Conservation (phyloP, 2,888 invertebrate species). For the Dichetophora obliterata region DNA sequence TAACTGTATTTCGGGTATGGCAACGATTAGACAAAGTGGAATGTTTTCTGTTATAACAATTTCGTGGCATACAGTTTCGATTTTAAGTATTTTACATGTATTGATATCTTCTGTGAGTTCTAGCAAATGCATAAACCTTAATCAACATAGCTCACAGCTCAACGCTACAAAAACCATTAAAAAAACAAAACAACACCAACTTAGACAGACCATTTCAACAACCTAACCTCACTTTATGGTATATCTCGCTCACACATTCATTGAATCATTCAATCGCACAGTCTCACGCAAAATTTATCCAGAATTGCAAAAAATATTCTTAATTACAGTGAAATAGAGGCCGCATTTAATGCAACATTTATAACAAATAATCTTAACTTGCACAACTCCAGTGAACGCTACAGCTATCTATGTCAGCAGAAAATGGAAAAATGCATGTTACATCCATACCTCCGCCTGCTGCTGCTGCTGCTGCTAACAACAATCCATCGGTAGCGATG, state of each 20-base stretch:
- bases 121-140: too few species aligned
- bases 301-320: neutral
- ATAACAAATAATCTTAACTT: neutral
- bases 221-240: conserved; percentile 11
- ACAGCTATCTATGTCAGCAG: conserved; percentile 27
- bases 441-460: conserved; percentile 30
- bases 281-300: neutral
- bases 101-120: too few species aligned
- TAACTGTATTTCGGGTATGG: too few species aligned
- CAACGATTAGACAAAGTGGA: too few species aligned
- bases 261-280: neutral
- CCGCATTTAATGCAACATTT: neutral
- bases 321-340: neutral
- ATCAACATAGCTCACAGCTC: neutral
- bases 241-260: neutral
- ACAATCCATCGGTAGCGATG: conserved; percentile 15
- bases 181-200: neutral
- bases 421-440: conserved; percentile 44
- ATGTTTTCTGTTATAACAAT: too few species aligned
- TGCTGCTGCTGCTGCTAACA: neutral
- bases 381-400: conserved; percentile 2
- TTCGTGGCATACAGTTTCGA: too few species aligned
- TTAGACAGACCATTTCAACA: neutral
- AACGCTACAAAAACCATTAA: neutral
- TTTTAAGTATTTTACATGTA: neutral